Evolutionary conservation across 2,888 invertebrate genomes (phyloP).

Genomic region (Psococerastis gibbosa): DNA sequence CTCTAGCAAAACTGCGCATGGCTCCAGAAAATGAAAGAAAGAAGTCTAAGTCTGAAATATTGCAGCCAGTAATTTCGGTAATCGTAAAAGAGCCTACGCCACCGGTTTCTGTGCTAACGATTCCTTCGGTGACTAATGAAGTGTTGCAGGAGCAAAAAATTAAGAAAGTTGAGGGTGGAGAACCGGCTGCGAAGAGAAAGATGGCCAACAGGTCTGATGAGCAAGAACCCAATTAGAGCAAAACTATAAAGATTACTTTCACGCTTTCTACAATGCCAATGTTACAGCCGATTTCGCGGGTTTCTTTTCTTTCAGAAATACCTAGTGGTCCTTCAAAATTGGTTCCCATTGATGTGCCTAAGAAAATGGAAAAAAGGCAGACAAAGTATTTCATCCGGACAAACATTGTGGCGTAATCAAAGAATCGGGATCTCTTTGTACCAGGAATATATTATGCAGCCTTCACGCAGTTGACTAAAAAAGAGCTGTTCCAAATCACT

Average conservation of each 20-base stretch:
- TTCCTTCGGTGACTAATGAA: too few species aligned
- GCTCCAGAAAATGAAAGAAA: too few species aligned
- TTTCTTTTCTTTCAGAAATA: conserved; percentile 23
- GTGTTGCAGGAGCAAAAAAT: too few species aligned
- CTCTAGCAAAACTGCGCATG: too few species aligned
- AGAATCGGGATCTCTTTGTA: conserved; percentile 51
- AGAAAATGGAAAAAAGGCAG: conserved; percentile 31
- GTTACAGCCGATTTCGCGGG: conserved; percentile 18
- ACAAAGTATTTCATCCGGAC: conserved; percentile 46
- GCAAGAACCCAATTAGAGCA: neutral
- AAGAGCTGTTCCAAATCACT: neutral
- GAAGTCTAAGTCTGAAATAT: too few species aligned
- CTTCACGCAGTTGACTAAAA: conserved; percentile 26
- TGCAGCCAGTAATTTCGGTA: too few species aligned
- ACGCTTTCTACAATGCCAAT: neutral
- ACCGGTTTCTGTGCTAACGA: too few species aligned
- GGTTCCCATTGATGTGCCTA: conserved; percentile 18
- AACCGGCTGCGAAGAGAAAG: too few species aligned
- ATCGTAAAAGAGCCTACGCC: too few species aligned
- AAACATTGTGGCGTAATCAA: conserved; percentile 62
- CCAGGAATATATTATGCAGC: conserved; percentile 55
- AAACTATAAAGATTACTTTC: neutral
- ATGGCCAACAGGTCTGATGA: too few species aligned
- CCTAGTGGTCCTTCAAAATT: conserved; percentile 9
- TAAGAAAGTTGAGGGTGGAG: too few species aligned